Evolutionary conservation across 2,888 invertebrate species (phyloP), one percentile per base, ranked within the genome.

Genomic region (Anthophora plumipes): DNA sequence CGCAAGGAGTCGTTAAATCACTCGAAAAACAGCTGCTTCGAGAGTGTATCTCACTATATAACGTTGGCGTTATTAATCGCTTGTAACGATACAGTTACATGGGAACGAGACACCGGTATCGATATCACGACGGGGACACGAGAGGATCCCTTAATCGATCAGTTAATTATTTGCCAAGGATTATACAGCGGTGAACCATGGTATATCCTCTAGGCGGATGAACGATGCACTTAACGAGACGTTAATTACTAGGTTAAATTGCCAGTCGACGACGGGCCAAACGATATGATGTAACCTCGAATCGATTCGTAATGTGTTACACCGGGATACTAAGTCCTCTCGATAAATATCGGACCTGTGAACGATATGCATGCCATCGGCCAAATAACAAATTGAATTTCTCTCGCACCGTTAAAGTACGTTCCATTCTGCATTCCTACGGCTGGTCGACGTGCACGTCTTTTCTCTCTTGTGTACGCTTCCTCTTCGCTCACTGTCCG

Each of bases 271-370:
- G 52, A 74, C 48, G 66, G 43, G 37, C 25, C 22, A n/a, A 41
- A 20, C 57, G 55, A 70, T 57, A 57, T 50, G n/a, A 37, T 31
- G 12, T 12, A 57, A 22, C 14, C 46, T 17, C 50, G 46, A 39
- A 83, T 87, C 85, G 75, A 85, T 80, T 77, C 54, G n/a, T 74
- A 63, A 79, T 81, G 80, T 78, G 78, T 85, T 83, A 75, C 76
- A 85, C 22, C 76, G 69, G 76, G 72, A 85, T 80, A 61, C 61
- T 37, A 31, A 50, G 12, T 14, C 11, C 39, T 57, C 52, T 63
- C 74, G 39, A 57, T 70, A 70, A 81, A 61, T 61, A 85, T 79
- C 66, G 57, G 66, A 54, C 22, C 37, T 69, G 57, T 25, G 55
- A 22, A 31, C 69, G 67, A 61, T 81, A 83, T 75, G 59, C 80